phyloP scores from a whole-genome alignment of 2,113 vertebrate genomes.

The Varanus salvator region DNA sequence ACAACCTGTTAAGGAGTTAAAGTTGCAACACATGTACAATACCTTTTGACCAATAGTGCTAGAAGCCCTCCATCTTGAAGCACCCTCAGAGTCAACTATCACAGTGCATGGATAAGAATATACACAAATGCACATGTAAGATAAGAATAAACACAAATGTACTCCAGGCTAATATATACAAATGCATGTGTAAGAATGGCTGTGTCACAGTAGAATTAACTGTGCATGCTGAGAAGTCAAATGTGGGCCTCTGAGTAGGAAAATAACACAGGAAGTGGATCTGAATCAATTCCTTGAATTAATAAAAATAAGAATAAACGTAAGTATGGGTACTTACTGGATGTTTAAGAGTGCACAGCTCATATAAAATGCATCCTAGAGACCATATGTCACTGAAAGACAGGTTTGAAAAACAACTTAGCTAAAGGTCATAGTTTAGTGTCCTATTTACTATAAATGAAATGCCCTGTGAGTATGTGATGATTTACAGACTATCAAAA shows the following conservation, averaged over 20 bases:
- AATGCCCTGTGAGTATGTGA: neutral
- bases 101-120: neutral
- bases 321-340: conserved; percentile 81
- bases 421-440: neutral
- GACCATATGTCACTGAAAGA: conserved; percentile 94
- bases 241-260: neutral
- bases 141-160: neutral
- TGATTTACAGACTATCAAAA: neutral
- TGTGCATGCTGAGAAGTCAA: neutral
- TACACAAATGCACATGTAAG: neutral
- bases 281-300: neutral
- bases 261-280: neutral
- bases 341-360: conserved; percentile 91
- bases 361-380: conserved; percentile 93
- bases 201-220: neutral
- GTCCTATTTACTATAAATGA: neutral
- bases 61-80: too few species aligned
- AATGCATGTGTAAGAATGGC: neutral
- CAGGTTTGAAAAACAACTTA: conserved; percentile 25
- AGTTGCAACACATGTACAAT: too few species aligned
- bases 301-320: neutral
- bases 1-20: too few species aligned
- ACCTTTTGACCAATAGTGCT: too few species aligned
- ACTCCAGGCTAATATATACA: neutral
- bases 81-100: neutral